phyloP scores from a whole-genome alignment of 64 coral and sea anemone genomes.

The Montipora cactus region DNA sequence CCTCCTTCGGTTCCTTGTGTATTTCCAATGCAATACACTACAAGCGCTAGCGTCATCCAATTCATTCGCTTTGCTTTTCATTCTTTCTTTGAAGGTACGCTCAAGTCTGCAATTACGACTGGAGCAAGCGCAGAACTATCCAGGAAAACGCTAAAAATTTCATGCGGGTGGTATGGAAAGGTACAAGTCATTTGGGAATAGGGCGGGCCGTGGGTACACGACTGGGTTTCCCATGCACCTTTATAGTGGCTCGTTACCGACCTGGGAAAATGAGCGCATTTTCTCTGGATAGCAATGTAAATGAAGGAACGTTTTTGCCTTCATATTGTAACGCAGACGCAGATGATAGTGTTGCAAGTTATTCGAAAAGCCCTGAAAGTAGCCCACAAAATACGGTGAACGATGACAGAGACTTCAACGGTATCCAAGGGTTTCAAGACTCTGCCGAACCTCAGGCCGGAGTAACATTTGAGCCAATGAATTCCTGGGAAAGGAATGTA shows the following conservation, averaged over 20 bases:
- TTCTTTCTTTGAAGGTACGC: neutral
- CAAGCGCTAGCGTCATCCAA: too few species aligned
- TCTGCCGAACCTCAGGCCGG: neutral
- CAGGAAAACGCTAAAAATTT: slow-evolving; percentile 21
- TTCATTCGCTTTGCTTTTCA: neutral
- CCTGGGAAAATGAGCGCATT: slow-evolving; percentile 10
- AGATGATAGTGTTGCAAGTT: slow-evolving; percentile 5
- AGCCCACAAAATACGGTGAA: neutral
- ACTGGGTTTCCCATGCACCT: slow-evolving; percentile 17
- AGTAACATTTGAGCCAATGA: neutral
- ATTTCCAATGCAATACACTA: neutral
- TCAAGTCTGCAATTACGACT: neutral
- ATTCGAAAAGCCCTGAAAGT: neutral
- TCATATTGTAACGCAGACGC: slow-evolving; percentile 20
- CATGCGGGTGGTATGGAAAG: slow-evolving; percentile 64
- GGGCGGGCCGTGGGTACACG: slow-evolving; percentile 1
- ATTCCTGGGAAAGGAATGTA: neutral
- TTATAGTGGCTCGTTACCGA: slow-evolving; percentile 59
- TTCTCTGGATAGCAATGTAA: neutral
- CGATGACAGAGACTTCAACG: neutral
- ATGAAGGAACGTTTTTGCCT: neutral
- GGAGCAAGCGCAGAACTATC: neutral
- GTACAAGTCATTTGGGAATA: slow-evolving; percentile 36
- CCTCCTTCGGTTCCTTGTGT: neutral
- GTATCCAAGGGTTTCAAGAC: neutral